Evolutionary conservation across 2,797 vertebrate genomes (phyloP).

Genomic region (Borostomias antarcticus): DNA sequence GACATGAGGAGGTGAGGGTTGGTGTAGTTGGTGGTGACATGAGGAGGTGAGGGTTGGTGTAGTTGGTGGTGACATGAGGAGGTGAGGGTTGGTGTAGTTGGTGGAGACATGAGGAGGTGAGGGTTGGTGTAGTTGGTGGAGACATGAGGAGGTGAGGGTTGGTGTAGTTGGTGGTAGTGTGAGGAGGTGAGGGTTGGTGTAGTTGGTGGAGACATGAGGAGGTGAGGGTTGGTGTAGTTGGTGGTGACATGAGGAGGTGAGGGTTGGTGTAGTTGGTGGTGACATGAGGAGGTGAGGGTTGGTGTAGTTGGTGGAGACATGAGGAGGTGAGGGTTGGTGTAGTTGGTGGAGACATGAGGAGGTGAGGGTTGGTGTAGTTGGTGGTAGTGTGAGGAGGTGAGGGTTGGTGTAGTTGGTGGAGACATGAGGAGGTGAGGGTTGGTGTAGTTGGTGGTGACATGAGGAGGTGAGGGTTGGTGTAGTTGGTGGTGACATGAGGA

Average conservation of each 20-base stretch:
- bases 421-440: too few relatives aligned
- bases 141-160: too few relatives aligned
- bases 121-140: conserved; percentile 55
- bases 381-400: too few relatives aligned
- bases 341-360: conserved; percentile 64
- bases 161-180: conserved; percentile 61
- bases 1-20: too few relatives aligned
- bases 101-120: too few relatives aligned
- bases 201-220: conserved; percentile 64
- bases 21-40: conserved; percentile 61
- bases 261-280: conserved; percentile 54
- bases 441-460: conserved; percentile 61
- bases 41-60: conserved; percentile 35
- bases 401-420: conserved; percentile 55
- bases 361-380: conserved; percentile 52
- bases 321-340: conserved; percentile 35
- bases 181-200: conserved; percentile 35
- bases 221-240: conserved; percentile 52
- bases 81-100: conserved; percentile 52
- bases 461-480: conserved; percentile 35
- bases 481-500: too few relatives aligned
- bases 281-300: too few relatives aligned
- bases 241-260: too few relatives aligned
- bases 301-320: conserved; percentile 61
- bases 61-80: too few relatives aligned